A percentile compares a stretch with the other conserved stretches of the same genome.
These are phyloP conservation scores for Meteorus cinctellus DNA, from an alignment of 2,888 invertebrate genomes.

Conservation along the genomic window DNA sequence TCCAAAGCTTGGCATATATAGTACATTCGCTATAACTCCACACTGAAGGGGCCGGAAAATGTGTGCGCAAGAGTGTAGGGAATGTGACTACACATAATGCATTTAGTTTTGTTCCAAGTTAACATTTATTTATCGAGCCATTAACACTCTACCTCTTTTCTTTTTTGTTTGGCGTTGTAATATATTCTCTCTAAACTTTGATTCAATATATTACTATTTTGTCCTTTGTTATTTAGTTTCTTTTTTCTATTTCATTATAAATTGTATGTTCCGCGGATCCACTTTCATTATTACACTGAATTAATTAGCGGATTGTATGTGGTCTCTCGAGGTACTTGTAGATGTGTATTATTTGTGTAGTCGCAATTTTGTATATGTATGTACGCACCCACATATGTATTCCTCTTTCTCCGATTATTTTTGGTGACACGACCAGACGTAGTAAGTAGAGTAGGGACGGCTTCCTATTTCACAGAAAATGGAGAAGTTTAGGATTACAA, in stretches of 20 bases:
- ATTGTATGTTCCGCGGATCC: neutral
- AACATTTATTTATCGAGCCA: slow-evolving; percentile 9
- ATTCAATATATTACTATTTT: neutral
- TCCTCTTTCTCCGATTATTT: neutral
- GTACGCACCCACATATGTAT: neutral
- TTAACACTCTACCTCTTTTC: neutral
- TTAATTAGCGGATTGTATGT: slow-evolving; percentile 1
- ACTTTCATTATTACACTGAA: neutral
- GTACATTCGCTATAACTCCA: slow-evolving; percentile 57
- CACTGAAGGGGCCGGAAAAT: slow-evolving; percentile 48
- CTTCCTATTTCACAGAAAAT: neutral
- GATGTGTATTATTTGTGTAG: neutral
- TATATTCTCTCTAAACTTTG: neutral
- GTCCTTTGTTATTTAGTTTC: neutral
- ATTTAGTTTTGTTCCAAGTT: slow-evolving; percentile 2
- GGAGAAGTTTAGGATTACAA: neutral
- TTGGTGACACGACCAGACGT: neutral
- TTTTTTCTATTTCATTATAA: neutral
- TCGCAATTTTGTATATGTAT: neutral
- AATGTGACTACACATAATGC: slow-evolving; percentile 9
- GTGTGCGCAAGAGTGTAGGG: slow-evolving; percentile 39
- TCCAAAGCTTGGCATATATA: slow-evolving; percentile 55
- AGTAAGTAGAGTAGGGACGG: neutral
- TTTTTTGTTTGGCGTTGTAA: neutral
- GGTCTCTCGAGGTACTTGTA: neutral